A percentile compares a stretch with the other conserved stretches of the same genome.
Conservation (phyloP, 2,888 invertebrate species). For the Chrysomela aeneicollis region DNA sequence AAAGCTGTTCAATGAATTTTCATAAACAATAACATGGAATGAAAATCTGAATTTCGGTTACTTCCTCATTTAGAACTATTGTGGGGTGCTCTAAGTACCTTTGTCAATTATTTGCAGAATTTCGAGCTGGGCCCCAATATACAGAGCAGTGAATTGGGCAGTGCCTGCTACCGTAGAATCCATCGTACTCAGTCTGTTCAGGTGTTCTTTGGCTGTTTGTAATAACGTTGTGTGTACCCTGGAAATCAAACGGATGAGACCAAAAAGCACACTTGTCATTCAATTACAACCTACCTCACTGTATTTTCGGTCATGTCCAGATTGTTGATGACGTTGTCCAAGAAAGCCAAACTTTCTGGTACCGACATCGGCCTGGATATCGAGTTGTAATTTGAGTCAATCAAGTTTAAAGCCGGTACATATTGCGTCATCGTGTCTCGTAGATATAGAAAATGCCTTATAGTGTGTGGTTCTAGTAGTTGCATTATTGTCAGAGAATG, state of each 20-base stretch:
- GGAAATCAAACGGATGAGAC: conserved; percentile 24
- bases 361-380: conserved; percentile 64
- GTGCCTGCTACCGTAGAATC: conserved; percentile 81
- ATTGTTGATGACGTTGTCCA: conserved; percentile 76
- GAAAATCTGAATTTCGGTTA: too few species aligned
- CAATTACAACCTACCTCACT: conserved; percentile 51
- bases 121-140: conserved; percentile 74
- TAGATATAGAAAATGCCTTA: conserved; percentile 92
- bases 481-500: conserved; percentile 90
- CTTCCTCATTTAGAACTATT: too few species aligned
- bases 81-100: too few species aligned
- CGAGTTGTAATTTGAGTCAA: conserved; percentile 55
- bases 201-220: conserved; percentile 71
- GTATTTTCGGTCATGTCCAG: conserved; percentile 75
- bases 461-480: conserved; percentile 90
- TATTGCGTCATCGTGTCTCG: conserved; percentile 91
- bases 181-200: conserved; percentile 78
- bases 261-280: background rate
- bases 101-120: conserved; percentile 64
- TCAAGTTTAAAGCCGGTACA: conserved; percentile 75
- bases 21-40: too few species aligned
- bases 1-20: too few species aligned
- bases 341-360: conserved; percentile 74
- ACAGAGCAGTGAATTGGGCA: conserved; percentile 82
- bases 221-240: conserved; percentile 67